Evolutionary conservation across 1,140 invertebrate species (phyloP), one percentile per base, ranked within the genome.

Genomic region (Neoseiulus cucumeris): DNA sequence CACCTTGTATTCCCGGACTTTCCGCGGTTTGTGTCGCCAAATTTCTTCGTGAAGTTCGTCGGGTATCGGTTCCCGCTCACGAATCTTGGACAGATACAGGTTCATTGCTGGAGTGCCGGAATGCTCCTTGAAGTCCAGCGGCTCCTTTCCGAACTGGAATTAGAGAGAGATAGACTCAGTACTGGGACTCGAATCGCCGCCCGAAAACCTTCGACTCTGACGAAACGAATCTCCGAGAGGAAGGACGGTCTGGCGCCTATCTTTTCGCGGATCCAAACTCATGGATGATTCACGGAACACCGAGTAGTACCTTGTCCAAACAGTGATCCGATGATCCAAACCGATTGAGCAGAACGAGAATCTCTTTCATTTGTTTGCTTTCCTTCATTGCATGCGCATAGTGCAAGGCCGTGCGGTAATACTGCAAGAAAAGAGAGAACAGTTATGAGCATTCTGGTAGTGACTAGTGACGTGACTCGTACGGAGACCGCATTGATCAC

Each of bases 321-420:
- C 51, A 59, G 22, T 59, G 51, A 29, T 59, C 51, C 14, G 51
- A 59, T 25, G 51, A 25, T 59, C 51, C 51, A 25, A 59, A 59
- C 22, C 33, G 25, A 25, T 59, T 29, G 25, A 59, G 22, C 51
- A 59, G 33, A 6, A 20, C 51, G 12, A 59, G 25, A 25, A 59
- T 59, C 14, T 59, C 51, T 25, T 59, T 59, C 14, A 33, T 59
- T 12, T 59, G 51, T 59, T 33, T 25, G 14, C 25, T 25, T 2
- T 59, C 51, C 22, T 59, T 59, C 22, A 25, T 59, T 18, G 51
- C 51, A 20, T 59, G 22, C 14, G 22, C 51, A 20, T 59, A 59
- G 22, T 59, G 51, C 22, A 59, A 9, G 33, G 51, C 51, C 33
- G 51, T 59, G 4, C 51, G 51, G 22, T 25, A 33, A 9, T 59